Evolutionary conservation across 2,113 vertebrate species (phyloP), one percentile per base, ranked within the genome.

Genomic region (Seriola dumerili): DNA sequence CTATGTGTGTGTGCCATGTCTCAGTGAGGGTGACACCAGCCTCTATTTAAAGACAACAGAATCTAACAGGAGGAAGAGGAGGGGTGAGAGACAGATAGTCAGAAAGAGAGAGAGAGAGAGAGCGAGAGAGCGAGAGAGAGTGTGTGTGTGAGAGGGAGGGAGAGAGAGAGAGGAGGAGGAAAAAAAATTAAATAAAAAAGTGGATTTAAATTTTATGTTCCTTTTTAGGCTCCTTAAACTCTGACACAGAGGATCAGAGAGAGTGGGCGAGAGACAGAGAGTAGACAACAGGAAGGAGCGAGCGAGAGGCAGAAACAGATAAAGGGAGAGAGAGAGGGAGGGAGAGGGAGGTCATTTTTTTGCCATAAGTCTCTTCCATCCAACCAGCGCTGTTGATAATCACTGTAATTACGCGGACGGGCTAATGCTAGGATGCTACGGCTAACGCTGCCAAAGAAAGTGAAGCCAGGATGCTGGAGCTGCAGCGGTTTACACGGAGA

Each of bases 351-450:
- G 85, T 80, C 42, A 74, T 59, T 73, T 77, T 29, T 55, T 66
- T 85, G 78, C 73, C 82, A 78, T 13, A 68, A 65, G 54, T 36
- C 21, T 32, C 48, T 5, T 16, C 57, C 68, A 23, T 36, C 29
- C 66, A 57, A 38, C 57, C 76, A 25, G 14, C 29, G 74, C 52
- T 54, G 44, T 8, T 78, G 83, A 80, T 89, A 81, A 95, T 91
- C 86, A 91, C 94, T 90, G 78, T 94, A 90, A 94, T 94, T 88
- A 92, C n/a, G 23, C 8, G 66, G 90, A 85, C 64, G 17, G 50
- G 55, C 29, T 91, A 84, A 91, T 87, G 82, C 76, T 82, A 88
- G 81, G 85, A 85, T 81, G 76, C 83, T 86, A 57, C 55, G 0
- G 65, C 78, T 77, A 77, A 64, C 78, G 4, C 38, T 63, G 54